These are phyloP conservation scores for Myotis vivesi DNA, from an alignment of 2,797 vertebrate genomes.

Conservation along the genomic window DNA sequence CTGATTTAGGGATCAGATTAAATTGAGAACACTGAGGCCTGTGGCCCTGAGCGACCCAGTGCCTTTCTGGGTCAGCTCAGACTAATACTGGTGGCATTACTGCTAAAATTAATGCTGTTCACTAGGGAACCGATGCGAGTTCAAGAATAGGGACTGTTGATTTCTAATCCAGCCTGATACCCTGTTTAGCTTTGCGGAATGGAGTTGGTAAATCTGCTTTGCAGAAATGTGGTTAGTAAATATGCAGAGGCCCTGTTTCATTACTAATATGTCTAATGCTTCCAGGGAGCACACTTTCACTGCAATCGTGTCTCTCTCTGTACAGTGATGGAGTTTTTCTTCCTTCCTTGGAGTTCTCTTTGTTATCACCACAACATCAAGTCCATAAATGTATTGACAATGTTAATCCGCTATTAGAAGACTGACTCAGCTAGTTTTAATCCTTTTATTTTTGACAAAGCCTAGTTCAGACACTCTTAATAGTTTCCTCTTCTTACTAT, in stretches of 20 bases:
- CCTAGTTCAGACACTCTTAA: not conserved
- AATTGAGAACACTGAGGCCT: conserved; percentile 28
- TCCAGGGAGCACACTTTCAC: conserved; percentile 24
- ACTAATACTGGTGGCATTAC: conserved; percentile 5
- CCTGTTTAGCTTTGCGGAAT: conserved; percentile 61
- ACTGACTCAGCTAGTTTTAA: not conserved
- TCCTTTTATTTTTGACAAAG: conserved; percentile 23
- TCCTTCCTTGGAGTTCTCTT: not conserved
- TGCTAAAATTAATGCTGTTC: conserved; percentile 55
- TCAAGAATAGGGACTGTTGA: conserved; percentile 51
- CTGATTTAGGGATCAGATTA: conserved; percentile 43
- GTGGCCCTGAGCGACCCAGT: not conserved
- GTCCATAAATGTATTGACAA: not conserved
- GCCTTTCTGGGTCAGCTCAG: conserved; percentile 59
- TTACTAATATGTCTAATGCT: conserved; percentile 45
- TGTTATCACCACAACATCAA: conserved; percentile 27
- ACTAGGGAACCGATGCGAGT: conserved; percentile 65
- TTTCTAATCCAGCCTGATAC: conserved; percentile 67
- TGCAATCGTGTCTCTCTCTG: not conserved
- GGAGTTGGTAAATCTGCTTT: conserved; percentile 69
- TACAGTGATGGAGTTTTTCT: not conserved
- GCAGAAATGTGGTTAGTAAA: conserved; percentile 52
- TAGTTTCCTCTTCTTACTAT: not conserved
- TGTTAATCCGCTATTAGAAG: not conserved
- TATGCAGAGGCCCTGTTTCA: conserved; percentile 28